Base-by-base conservation (phyloP, 2,113 vertebrate genomes). In the Pluvianellus socialis region DNA sequence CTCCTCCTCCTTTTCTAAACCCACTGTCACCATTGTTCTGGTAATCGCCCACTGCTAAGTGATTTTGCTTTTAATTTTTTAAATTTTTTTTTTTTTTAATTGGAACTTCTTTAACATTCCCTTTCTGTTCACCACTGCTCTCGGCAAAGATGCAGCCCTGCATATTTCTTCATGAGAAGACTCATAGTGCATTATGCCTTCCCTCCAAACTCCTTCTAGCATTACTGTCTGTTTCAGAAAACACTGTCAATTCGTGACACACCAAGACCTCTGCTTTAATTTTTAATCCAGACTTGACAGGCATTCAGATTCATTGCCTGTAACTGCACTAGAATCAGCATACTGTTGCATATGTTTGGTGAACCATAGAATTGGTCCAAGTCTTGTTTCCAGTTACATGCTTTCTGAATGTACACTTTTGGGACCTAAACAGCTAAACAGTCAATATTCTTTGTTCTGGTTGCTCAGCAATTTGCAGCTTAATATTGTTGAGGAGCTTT, bases 381-480 rank as follows among this genome's bases (percentile, higher is more conserved):
- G 52, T 79, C 73, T 92, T 2, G 2, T 96, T 97, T 97, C 90
- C 91, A 96, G 73, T 95, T 96, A 95, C 71, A 96, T 97, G 63
- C 72, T 96, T 96, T 96, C 87, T 96, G 85, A 96, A 91, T 79
- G 63, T 90, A 75, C 67, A 87, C 92, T 93, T 89, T 83, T 76
- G 85, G 76, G 95, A 97, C 56, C 63, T 85, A 70, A 86, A 63
- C 44, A 76, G 16, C 61, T 63, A 6, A 45, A 32, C 42, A 66
- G 93, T 97, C 93, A 92, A 32, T 97, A 94, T 92, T 97, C 75
- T 93, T 96, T 95, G 65, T 97, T 92, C 61, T 79, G 89, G 90
- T 87, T 89, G 85, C 80, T 95, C 95, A 96, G 95, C 68, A 91
- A 82, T 97, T 96, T 94, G 62, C 70, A 86, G 58, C 45, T 91